Evolutionary conservation across 2,888 invertebrate species (phyloP).

Genomic region (Drosophila aldrichi): DNA sequence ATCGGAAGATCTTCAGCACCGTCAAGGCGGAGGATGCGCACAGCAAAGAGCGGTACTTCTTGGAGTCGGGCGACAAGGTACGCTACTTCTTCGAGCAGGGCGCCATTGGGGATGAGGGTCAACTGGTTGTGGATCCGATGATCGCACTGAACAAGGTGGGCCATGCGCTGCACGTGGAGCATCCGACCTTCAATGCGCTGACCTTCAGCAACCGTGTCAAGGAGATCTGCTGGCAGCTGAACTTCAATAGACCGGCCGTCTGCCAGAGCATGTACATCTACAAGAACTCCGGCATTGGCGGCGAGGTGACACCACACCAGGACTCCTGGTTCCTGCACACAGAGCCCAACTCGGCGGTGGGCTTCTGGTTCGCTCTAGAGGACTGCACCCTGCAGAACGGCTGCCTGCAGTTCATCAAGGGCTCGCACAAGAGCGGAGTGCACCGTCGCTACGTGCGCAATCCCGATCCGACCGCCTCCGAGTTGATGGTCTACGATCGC

Average conservation of each 20-base stretch:
- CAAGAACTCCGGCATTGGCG: conserved; percentile 96
- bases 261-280: conserved; percentile 99
- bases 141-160: conserved; percentile 91
- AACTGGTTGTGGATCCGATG: conserved; percentile 88
- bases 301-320: conserved; percentile 93
- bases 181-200: conserved; percentile 90
- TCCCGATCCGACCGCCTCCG: conserved; percentile 88
- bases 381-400: conserved; percentile 97
- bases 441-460: conserved; percentile 90
- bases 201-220: conserved; percentile 94
- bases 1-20: conserved; percentile 89
- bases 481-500: conserved; percentile 89
- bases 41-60: conserved; percentile 90
- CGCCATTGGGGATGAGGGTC: conserved; percentile 91
- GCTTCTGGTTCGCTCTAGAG: conserved; percentile 98
- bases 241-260: conserved; percentile 92
- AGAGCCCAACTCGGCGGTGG: conserved; percentile 92
- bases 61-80: conserved; percentile 96
- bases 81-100: conserved; percentile 95
- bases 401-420: conserved; percentile 96
- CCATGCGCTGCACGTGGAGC: conserved; percentile 87
- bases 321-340: conserved; percentile 95
- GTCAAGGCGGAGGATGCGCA: conserved; percentile 85
- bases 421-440: conserved; percentile 94
- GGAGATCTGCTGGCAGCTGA: conserved; percentile 90